Evolutionary conservation across 1,140 invertebrate genomes (phyloP).

Genomic region (Spodoptera frugiperda): DNA sequence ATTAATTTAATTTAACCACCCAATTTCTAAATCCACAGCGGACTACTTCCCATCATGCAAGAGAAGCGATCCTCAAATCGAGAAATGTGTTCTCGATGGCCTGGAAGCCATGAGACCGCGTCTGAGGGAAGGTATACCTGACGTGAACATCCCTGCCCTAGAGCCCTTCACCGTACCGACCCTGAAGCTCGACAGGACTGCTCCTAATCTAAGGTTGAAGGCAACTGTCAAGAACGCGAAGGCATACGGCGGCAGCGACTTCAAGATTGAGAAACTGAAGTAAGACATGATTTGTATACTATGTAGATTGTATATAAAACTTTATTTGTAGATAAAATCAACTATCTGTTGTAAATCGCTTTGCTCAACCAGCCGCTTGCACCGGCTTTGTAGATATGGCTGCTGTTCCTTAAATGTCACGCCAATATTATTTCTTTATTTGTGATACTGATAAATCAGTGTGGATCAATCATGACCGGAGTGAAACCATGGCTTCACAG

Average conservation of each 20-base stretch:
- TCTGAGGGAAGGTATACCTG: constrained; percentile 88
- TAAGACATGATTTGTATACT: constrained; percentile 64
- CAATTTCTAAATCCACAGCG: constrained; percentile 72
- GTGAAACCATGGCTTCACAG: too few species aligned
- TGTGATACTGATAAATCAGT: too few species aligned
- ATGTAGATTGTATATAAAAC: too few species aligned
- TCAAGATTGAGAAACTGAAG: constrained; percentile 89
- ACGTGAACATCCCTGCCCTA: constrained; percentile 88
- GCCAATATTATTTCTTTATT: too few species aligned
- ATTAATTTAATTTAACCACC: not conserved
- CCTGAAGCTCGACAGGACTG: constrained; percentile 88
- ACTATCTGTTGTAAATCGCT: too few species aligned
- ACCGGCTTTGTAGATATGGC: too few species aligned
- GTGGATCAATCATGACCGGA: too few species aligned
- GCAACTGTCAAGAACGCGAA: constrained; percentile 89
- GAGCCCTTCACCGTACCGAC: constrained; percentile 89
- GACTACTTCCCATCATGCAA: constrained; percentile 88
- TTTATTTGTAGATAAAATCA: too few species aligned
- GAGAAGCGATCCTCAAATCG: constrained; percentile 87
- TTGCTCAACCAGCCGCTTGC: too few species aligned
- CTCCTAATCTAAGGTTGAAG: constrained; percentile 89
- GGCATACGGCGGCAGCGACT: constrained; percentile 87
- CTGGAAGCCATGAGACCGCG: constrained; percentile 87
- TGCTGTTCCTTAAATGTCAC: too few species aligned
- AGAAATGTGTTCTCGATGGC: constrained; percentile 87